Percentiles rank a stretch among this genome's conserved stretches.
These are phyloP conservation scores for Rhopalosiphum padi DNA, from an alignment of 1,140 invertebrate species.

Conservation along the genomic window DNA sequence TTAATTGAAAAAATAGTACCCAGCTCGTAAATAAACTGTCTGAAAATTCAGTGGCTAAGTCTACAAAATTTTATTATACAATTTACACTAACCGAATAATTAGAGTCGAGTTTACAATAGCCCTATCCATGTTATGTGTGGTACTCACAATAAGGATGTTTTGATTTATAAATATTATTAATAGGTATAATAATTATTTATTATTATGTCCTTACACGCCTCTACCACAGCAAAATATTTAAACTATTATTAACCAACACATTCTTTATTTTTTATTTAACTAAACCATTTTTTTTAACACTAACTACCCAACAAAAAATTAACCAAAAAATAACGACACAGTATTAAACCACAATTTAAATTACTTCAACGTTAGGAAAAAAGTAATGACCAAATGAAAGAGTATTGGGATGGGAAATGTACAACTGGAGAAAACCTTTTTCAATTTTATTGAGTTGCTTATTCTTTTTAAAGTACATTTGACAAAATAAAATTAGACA, in stretches of 20 bases:
- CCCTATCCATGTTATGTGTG: too few species aligned
- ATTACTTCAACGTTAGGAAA: not conserved
- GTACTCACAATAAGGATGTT: not conserved
- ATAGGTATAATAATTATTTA: not conserved
- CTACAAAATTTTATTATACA: too few species aligned
- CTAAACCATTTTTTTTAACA: not conserved
- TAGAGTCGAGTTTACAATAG: too few species aligned
- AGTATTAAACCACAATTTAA: not conserved
- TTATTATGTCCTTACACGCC: not conserved
- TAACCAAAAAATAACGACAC: not conserved
- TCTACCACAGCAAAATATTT: not conserved
- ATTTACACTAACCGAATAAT: too few species aligned
- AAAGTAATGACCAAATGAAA: not conserved
- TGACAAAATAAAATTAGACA: not conserved
- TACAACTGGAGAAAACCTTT: not conserved
- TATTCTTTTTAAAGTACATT: not conserved
- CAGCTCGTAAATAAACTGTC: too few species aligned
- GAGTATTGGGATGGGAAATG: not conserved
- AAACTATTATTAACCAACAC: not conserved
- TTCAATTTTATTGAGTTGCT: not conserved
- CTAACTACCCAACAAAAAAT: not conserved
- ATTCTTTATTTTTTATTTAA: not conserved
- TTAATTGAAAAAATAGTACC: too few species aligned
- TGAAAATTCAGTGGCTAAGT: too few species aligned
- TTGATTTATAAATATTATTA: not conserved